Base-by-base conservation (phyloP, 1,140 invertebrate genomes). In the Stegodyphus dumicola region DNA sequence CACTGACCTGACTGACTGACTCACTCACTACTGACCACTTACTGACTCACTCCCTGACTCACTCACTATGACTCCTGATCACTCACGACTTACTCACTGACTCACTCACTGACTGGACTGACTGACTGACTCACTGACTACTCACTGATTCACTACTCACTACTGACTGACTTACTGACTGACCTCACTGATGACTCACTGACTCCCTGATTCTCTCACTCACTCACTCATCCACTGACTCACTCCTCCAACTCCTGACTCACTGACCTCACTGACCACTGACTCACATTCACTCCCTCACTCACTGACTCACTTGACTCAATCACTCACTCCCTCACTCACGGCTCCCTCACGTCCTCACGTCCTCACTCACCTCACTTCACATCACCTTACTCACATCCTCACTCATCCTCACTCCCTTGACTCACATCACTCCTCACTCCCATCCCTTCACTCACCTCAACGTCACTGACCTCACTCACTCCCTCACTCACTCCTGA, bases 371-470 rank as follows among this genome's bases (percentile, higher is more conserved):
- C 54, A 7, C 7, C 74, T 76, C 74, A 76, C 74, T 76, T n/a
- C n/a, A n/a, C n/a, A n/a, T n/a, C n/a, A n/a, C 74, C 66, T 18
- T 67, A 13, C 7, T 67, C 74, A 76, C 74, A 67, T 18, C 66
- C 74, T 67, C 74, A 76, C 74, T 76, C n/a, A n/a, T n/a, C n/a
- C n/a, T 7, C 49, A 7, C 54, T 13, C 54, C 7, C 66, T 18
- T 76, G 7, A 76, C 74, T 64, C 49, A n/a, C n/a, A n/a, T n/a
- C n/a, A n/a, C n/a, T n/a, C n/a, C n/a, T n/a, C n/a, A n/a, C n/a
- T n/a, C n/a, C n/a, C n/a, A n/a, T n/a, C n/a, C 74, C 9, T 18
- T 67, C 74, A 76, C 74, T 76, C 74, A 76, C 74, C 48, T 67
- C 74, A 76, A 7, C 66, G 7, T 76, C 74, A 76, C 74, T 76